Evolutionary conservation across 2,113 vertebrate species (phyloP).

Genomic region (Passerina amoena): DNA sequence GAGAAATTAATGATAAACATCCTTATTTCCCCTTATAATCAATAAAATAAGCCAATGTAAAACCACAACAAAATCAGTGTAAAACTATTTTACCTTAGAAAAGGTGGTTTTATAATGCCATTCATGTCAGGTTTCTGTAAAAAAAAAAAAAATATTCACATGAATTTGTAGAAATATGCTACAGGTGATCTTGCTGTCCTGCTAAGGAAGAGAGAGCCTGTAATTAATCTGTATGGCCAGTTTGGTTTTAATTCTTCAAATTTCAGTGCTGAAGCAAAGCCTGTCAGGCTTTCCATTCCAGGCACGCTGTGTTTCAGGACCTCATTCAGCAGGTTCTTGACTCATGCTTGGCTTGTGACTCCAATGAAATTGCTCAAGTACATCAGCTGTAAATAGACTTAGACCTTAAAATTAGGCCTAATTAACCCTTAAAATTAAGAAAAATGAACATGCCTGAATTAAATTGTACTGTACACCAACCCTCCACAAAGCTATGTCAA

Average conservation of each 20-base stretch:
- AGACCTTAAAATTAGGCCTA: not conserved
- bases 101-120: slow-evolving; percentile 84
- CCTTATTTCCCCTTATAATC: not conserved
- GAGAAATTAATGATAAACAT: not conserved
- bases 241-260: not conserved
- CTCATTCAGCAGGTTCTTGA: not conserved
- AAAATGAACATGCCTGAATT: not conserved
- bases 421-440: not conserved
- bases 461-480: not conserved
- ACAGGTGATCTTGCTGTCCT: not conserved
- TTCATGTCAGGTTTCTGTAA: slow-evolving; percentile 85
- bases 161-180: not conserved
- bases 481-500: not conserved
- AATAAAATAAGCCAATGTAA: not conserved
- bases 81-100: slow-evolving; percentile 82
- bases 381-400: not conserved
- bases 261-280: not conserved
- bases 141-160: not conserved
- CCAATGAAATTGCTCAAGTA: not conserved
- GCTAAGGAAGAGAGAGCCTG: too few relatives aligned
- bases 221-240: not conserved
- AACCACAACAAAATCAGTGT: not conserved
- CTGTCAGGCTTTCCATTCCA: not conserved
- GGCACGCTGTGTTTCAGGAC: not conserved
- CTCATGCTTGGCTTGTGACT: not conserved